Evolutionary conservation across 23 tunicate species (phyloP), one percentile per base, ranked within the genome.

Genomic region (Styela plicata): DNA sequence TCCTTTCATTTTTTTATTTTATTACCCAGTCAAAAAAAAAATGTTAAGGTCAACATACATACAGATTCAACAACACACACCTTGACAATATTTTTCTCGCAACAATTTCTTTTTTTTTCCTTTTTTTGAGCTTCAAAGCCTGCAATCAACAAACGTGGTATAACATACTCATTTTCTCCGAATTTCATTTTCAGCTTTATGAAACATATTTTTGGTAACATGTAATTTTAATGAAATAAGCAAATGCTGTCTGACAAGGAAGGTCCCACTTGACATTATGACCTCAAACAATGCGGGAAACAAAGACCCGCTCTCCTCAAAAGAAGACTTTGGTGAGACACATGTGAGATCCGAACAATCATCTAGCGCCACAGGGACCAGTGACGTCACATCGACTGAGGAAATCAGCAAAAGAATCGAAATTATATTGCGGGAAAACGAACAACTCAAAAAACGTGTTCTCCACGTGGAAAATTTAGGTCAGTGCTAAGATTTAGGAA

Each of bases 391-490:
- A 13, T 44, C 7, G 7, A 5, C 57, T 44, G 57, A 44, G 13
- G 57, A 44, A 13, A 44, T 44, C 57, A 44, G 13, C 57, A 44
- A 44, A 44, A 67, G 71, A 67, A 67, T 67, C 24, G 71, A 67
- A 27, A 16, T 18, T 27, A 27, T 67, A 18, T 67, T 67, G 71
- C 71, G 31, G 17, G 71, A 67, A 67, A 67, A 67, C 71, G 71
- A 67, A 67, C 71, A 16, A 13, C 31, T 67, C 16, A 67, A 67
- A 67, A 67, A 67, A 29, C 71, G 31, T 27, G 30, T 67, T 27
- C 31, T 67, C 24, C 71, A 67, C 31, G 71, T 67, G 31, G 71
- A 67, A 29, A 67, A 67, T 67, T 29, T 67, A 24, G 71, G 71
- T 67, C 16, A 67, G 71, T 29, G 30, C 16, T 67, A n/a, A n/a